Base-by-base conservation (phyloP, 2,797 vertebrate genomes). In the Ctenopoma multispine region DNA sequence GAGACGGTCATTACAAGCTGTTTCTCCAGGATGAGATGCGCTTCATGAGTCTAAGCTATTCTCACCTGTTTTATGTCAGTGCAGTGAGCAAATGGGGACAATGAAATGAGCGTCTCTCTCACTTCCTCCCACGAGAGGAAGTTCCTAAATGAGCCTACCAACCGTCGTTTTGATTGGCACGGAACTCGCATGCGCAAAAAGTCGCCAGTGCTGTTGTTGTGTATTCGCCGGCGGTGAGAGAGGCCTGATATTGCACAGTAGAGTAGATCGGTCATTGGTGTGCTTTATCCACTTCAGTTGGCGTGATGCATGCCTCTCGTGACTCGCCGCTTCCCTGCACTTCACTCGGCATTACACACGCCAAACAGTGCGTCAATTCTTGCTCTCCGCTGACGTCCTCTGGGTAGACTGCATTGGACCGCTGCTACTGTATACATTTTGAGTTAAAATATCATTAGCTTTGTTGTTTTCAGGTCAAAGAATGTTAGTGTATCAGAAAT, bases 401-500 rank as follows among this genome's bases (percentile, higher is more conserved):
- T 81, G 65, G 92, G 89, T 84, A 90, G 83, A 62, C 65, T 23
- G 41, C 80, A 55, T 77, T 60, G 77, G 85, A 65, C 79, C 46
- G 44, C 79, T 34, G 82, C 87, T 79, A 69, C 86, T 83, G 82
- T 90, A 75, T 89, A 82, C 84, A 5, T 89, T 87, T 64, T 53
- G 59, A 90, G 86, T 90, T 83, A 83, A 88, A 90, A 91, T 92
- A 93, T 93, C 86, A 90, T 91, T 89, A 86, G 86, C 90, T 91
- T 92, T 93, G 90, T 91, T 93, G 89, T 93, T 92, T 93, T 93
- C 87, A 92, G 92, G 93, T 94, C 93, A 94, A 80, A 86, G 77
- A 85, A 80, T 87, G 91, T 87, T 90, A 84, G 85, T 80, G 84
- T 81, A 77, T 85, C 63, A 50, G 82, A 86, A 83, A 84, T 84